Evolutionary conservation across 2,797 vertebrate genomes (phyloP).

Genomic region (Hemibagrus guttatus): DNA sequence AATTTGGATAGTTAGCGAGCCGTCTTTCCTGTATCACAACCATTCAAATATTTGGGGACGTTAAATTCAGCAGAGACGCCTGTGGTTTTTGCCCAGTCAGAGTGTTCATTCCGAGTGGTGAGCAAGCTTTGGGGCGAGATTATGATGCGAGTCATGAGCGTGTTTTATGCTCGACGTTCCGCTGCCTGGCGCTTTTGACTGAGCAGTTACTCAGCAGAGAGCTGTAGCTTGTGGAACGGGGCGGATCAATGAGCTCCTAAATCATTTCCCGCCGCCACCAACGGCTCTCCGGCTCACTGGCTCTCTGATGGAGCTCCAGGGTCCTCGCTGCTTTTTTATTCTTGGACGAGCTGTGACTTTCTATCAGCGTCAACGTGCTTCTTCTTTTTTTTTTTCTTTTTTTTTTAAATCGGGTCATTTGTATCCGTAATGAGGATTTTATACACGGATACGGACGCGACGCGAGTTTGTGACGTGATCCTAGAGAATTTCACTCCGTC

Average conservation of each 20-base stretch:
- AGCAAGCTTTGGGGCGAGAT: constrained; percentile 25
- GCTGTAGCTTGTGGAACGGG: constrained; percentile 16
- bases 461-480: not conserved
- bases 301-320: constrained; percentile 21
- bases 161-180: constrained; percentile 1
- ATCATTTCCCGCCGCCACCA: constrained; percentile 23
- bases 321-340: constrained; percentile 7
- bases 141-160: constrained; percentile 25
- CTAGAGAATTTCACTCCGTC: not conserved
- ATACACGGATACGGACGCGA: not conserved
- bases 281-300: constrained; percentile 21
- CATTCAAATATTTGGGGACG: not conserved
- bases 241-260: constrained; percentile 36
- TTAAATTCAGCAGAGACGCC: not conserved
- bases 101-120: constrained; percentile 8
- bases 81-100: not conserved
- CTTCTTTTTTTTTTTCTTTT: too few relatives aligned
- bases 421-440: not conserved
- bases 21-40: not conserved
- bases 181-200: constrained; percentile 25
- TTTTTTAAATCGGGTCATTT: not conserved
- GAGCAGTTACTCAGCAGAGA: constrained; percentile 36
- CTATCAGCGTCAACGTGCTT: not conserved
- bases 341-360: constrained; percentile 14
- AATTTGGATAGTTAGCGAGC: not conserved